phyloP scores from a whole-genome alignment of 2,888 invertebrate species.

The Orgyia antiqua region DNA sequence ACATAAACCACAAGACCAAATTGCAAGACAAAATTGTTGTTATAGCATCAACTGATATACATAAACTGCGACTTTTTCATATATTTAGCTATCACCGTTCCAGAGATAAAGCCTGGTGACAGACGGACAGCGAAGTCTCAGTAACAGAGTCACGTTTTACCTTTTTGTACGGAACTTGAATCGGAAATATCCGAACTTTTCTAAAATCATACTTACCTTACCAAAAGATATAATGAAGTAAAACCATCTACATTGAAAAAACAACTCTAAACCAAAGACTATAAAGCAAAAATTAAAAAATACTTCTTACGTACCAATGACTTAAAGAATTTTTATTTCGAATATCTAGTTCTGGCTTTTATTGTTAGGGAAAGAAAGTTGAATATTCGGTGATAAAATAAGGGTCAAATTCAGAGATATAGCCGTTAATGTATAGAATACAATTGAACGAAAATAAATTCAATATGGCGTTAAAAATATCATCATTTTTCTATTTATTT shows the following conservation, averaged over 20 bases:
- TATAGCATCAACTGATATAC: no score
- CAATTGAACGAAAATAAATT: slow-evolving; percentile 21
- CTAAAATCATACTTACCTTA: slow-evolving; percentile 8
- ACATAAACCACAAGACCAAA: no score
- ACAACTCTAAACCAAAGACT: background rate
- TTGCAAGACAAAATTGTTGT: no score
- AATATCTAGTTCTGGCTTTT: slow-evolving; percentile 5
- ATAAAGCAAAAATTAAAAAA: slow-evolving; percentile 3
- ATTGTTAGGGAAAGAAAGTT: accelerated
- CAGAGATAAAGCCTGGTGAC: no score
- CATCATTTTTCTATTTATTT: background rate
- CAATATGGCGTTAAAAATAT: slow-evolving; percentile 10
- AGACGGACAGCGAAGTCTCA: no score
- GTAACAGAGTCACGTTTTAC: no score
- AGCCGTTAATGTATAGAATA: slow-evolving; percentile 16
- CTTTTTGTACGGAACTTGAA: no score
- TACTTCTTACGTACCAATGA: slow-evolving; percentile 1
- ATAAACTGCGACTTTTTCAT: no score
- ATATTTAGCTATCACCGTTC: no score
- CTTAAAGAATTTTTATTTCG: slow-evolving; percentile 10
- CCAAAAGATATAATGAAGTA: slow-evolving; percentile 12
- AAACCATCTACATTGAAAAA: slow-evolving; percentile 8
- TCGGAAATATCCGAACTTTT: background rate
- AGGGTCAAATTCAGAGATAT: slow-evolving; percentile 18
- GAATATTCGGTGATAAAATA: slow-evolving; percentile 4